phyloP scores from a whole-genome alignment of 1,140 invertebrate genomes.

The Drosophila pectinifera region DNA sequence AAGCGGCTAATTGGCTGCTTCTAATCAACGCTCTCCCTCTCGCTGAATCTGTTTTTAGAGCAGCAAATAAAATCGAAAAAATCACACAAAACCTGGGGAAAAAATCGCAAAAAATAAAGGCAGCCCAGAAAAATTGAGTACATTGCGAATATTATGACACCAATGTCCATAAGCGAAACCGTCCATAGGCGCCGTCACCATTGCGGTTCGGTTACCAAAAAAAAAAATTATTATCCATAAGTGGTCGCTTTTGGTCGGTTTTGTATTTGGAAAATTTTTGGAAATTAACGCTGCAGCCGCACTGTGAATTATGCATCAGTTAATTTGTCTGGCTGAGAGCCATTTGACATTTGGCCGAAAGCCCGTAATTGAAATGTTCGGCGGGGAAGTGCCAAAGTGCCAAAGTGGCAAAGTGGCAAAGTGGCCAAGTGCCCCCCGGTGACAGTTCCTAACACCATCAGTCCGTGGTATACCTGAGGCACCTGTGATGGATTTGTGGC shows the following conservation, averaged over 20 bases:
- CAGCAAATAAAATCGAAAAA: neutral
- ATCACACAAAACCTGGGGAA: neutral
- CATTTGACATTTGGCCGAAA: conserved; percentile 35
- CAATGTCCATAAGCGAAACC: conserved; percentile 51
- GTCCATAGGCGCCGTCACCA: conserved; percentile 35
- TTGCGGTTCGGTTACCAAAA: conserved; percentile 21
- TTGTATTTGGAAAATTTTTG: conserved; percentile 8
- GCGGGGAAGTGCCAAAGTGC: conserved; percentile 43
- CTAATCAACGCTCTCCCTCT: conserved; percentile 37
- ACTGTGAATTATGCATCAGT: conserved; percentile 58
- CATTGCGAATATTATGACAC: conserved; percentile 49
- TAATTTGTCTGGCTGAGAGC: conserved; percentile 41
- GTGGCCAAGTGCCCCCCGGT: neutral
- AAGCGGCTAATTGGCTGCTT: conserved; percentile 48
- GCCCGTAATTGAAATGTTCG: conserved; percentile 39
- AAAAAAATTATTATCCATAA: conserved; percentile 23
- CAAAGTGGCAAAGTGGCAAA: conserved; percentile 33
- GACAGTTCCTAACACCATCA: neutral
- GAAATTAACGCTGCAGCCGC: conserved; percentile 33
- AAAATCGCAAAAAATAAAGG: too few relatives aligned
- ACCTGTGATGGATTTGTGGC: conserved; percentile 4
- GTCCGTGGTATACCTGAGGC: neutral
- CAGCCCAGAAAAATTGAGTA: conserved; percentile 11
- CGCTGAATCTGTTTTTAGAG: conserved; percentile 39
- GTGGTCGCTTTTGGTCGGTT: conserved; percentile 20